Evolutionary conservation across 2,888 invertebrate species (phyloP), one percentile per base, ranked within the genome.

Genomic region (Lampropteryx suffumata): DNA sequence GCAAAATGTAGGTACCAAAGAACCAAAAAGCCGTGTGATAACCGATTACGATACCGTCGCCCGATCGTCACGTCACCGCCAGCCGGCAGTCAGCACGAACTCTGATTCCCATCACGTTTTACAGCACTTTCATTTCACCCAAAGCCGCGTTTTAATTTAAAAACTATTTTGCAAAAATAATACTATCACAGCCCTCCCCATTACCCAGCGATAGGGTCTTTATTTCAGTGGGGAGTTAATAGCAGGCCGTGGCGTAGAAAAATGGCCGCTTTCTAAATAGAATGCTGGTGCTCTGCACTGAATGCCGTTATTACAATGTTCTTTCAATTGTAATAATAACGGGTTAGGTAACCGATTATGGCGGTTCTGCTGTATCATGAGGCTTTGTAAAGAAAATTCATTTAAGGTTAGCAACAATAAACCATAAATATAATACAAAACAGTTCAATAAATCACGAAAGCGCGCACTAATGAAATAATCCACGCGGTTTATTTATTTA

Each of bases 301-400:
- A 76, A 79, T 78, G 61, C 72, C 64, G 68, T 69, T 74, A 79
- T 82, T 81, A 78, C 76, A 77, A 77, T 77, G 72, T 69, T 72
- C 75, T 73, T 73, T 71, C 69, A 74, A 79, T 71, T 71, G 75
- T 66, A 65, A 71, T 74, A 71, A 70, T 71, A 76, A 73, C 71
- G 70, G 29, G 27, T 10, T 34, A 34, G 34, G n/a, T 34, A 34
- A 14, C 21, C 21, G 34, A 34, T 21, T 34, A 21, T 17, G 33
- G 14, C 14, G 10, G 9, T 36, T 36, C 12, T 26, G 8, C 4
- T 36, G 6, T n/a, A 8, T 17, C 24, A 21, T 10, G 8, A 5
- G 6, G 9, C 21, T 26, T 6, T 26, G 14, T 17, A n/a, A n/a
- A n/a, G n/a, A n/a, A n/a, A n/a, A n/a, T n/a, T n/a, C n/a, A n/a